A percentile compares a stretch with the other conserved stretches of the same genome.
Evolutionary conservation across 2,797 vertebrate genomes (phyloP).

Genomic region (Alfaro cultratus): DNA sequence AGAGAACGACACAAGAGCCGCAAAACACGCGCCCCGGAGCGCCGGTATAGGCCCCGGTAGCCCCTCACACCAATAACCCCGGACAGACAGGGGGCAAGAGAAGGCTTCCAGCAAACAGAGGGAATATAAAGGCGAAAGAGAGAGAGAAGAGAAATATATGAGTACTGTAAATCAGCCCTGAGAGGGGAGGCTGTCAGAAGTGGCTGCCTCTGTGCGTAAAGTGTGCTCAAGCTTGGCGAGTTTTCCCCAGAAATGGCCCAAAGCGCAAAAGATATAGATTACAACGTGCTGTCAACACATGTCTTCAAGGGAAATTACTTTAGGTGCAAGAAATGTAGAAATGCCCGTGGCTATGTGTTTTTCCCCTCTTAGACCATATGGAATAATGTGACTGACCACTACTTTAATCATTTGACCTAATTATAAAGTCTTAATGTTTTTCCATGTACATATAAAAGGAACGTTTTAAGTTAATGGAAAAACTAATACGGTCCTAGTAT

Average conservation of each 20-base stretch:
- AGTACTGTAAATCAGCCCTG: constrained; percentile 89
- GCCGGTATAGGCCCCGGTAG: constrained; percentile 81
- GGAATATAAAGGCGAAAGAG: constrained; percentile 72
- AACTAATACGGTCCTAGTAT: background rate
- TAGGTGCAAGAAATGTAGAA: constrained; percentile 13
- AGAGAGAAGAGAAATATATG: constrained; percentile 71
- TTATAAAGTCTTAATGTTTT: background rate
- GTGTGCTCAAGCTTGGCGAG: background rate
- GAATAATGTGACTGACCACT: background rate
- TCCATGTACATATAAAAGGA: background rate
- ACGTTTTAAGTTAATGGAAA: background rate
- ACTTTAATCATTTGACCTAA: background rate
- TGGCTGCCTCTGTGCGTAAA: constrained; percentile 51
- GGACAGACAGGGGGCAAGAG: constrained; percentile 62
- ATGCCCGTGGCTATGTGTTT: background rate
- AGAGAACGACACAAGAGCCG: constrained; percentile 87
- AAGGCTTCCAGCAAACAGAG: constrained; percentile 86
- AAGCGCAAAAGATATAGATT: constrained; percentile 3
- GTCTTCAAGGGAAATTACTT: constrained; percentile 25
- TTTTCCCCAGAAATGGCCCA: constrained; percentile 4
- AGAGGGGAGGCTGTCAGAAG: constrained; percentile 81
- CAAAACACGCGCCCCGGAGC: constrained; percentile 87
- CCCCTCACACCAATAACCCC: constrained; percentile 80
- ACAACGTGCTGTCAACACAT: constrained; percentile 16
- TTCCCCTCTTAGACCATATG: background rate